Evolutionary conservation across 2,797 vertebrate genomes (phyloP).

Genomic region (Margarornis squamiger): DNA sequence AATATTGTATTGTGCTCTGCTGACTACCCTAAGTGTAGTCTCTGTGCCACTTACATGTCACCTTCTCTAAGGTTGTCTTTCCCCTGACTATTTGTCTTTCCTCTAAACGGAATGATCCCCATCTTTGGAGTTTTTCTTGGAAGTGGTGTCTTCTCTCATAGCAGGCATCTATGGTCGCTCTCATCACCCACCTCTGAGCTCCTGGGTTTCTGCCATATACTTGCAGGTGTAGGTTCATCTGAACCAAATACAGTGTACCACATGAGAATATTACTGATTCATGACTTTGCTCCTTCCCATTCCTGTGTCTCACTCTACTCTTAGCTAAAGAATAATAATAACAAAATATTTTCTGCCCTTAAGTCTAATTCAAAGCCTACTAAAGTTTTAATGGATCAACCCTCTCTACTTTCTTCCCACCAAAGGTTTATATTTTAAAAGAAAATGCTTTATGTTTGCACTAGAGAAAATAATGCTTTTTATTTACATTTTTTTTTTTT

Average conservation of each 20-base stretch:
- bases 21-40: accelerated
- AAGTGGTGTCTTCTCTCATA: background rate
- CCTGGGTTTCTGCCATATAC: background rate
- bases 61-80: background rate
- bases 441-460: background rate
- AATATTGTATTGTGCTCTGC: background rate
- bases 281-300: background rate
- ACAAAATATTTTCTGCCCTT: background rate
- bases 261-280: background rate
- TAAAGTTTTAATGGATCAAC: background rate
- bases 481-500: background rate
- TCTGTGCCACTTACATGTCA: background rate
- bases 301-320: background rate
- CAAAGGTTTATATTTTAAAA: background rate
- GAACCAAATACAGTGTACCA: background rate
- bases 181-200: background rate
- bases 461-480: background rate
- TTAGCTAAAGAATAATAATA: background rate
- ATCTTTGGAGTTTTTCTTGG: background rate
- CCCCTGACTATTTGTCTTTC: background rate
- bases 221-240: background rate
- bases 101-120: background rate
- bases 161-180: accelerated
- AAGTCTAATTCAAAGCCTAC: background rate
- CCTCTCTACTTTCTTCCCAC: background rate